Evolutionary conservation across 2,888 invertebrate genomes (phyloP).

Genomic region (Ephialtes manifestator): DNA sequence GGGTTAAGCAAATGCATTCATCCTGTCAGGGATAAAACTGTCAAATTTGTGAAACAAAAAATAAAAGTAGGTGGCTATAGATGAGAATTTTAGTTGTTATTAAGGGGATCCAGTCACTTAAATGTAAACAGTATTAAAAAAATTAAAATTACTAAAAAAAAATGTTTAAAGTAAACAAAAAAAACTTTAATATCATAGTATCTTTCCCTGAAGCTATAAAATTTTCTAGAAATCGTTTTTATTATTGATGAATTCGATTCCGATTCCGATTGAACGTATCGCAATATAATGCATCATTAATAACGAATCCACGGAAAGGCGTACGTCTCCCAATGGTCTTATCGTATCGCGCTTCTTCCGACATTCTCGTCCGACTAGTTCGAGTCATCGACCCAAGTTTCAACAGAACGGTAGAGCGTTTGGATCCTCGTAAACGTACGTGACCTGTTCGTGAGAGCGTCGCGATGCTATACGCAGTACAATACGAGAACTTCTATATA

Average conservation of each 20-base stretch:
- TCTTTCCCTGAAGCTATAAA: no score
- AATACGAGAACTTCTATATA: slow-evolving; percentile 1
- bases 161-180: no score
- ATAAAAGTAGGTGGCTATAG: no score
- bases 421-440: slow-evolving; percentile 27
- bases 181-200: no score
- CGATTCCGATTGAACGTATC: background rate
- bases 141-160: no score
- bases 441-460: slow-evolving; percentile 29
- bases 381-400: slow-evolving; percentile 45
- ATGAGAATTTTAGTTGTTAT: no score
- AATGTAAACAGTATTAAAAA: no score
- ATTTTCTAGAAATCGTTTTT: background rate
- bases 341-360: slow-evolving; percentile 22
- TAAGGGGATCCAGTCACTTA: no score
- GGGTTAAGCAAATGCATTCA: no score
- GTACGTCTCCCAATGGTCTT: background rate
- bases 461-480: slow-evolving; percentile 3
- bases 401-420: slow-evolving; percentile 3
- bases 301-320: background rate
- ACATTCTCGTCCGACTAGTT: background rate
- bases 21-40: no score
- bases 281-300: slow-evolving; percentile 3
- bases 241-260: slow-evolving; percentile 9
- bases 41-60: no score